phyloP scores from a whole-genome alignment of 2,888 invertebrate species.

The Athalia cordata region DNA sequence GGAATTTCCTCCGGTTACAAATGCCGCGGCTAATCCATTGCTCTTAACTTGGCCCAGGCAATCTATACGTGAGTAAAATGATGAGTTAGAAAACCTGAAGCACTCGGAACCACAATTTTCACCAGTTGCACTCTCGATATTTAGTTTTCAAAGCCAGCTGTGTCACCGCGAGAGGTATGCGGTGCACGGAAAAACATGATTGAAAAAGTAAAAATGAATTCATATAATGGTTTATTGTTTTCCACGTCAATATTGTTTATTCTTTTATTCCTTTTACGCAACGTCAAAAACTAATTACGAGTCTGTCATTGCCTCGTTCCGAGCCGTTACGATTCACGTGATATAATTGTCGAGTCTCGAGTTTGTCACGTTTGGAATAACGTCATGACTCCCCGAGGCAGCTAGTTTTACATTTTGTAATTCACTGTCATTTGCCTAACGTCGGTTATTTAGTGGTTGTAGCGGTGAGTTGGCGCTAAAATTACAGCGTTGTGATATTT shows the following conservation, averaged over 20 bases:
- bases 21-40: slow-evolving; percentile 7
- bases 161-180: background rate
- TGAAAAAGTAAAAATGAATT: background rate
- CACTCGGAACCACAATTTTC: background rate
- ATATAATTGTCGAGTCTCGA: slow-evolving; percentile 18
- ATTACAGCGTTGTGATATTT: slow-evolving; percentile 26
- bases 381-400: background rate
- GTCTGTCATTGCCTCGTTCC: slow-evolving; percentile 9
- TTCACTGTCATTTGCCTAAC: slow-evolving; percentile 14
- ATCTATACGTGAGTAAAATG: background rate
- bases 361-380: slow-evolving; percentile 31
- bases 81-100: no score
- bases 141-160: background rate
- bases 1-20: slow-evolving; percentile 29
- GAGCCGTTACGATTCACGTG: slow-evolving; percentile 1
- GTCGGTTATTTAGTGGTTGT: slow-evolving; percentile 17
- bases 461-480: background rate
- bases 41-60: slow-evolving; percentile 19
- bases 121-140: background rate
- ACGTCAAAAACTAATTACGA: background rate
- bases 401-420: slow-evolving; percentile 19
- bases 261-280: background rate
- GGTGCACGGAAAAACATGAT: no score
- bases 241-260: background rate
- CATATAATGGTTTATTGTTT: background rate